These are phyloP conservation scores for Idaea biselata DNA, from an alignment of 2,888 invertebrate genomes.

Conservation along the genomic window DNA sequence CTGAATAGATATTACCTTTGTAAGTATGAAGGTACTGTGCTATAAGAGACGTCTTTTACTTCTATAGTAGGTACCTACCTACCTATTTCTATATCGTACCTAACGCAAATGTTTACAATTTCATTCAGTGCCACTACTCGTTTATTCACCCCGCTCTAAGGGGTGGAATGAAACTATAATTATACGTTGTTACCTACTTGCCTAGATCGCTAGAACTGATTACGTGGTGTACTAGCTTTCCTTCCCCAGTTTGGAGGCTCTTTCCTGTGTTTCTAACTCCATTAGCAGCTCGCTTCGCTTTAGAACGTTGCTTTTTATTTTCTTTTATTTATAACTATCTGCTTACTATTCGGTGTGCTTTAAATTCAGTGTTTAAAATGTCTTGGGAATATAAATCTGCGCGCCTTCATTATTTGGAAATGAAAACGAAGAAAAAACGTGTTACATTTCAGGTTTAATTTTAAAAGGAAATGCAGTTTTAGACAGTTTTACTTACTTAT, in stretches of 20 bases:
- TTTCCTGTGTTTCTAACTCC: slow-evolving; percentile 54
- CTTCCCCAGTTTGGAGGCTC: slow-evolving; percentile 40
- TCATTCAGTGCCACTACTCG: slow-evolving; percentile 17
- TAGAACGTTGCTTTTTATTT: slow-evolving; percentile 40
- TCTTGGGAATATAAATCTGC: slow-evolving; percentile 60
- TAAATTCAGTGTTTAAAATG: slow-evolving; percentile 42
- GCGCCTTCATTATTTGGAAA: slow-evolving; percentile 59
- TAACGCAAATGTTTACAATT: slow-evolving; percentile 7
- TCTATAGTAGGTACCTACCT: not conserved
- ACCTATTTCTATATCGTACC: not conserved
- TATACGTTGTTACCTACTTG: slow-evolving; percentile 11
- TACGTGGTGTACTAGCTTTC: slow-evolving; percentile 31
- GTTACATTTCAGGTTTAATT: slow-evolving; percentile 64
- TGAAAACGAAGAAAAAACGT: slow-evolving; percentile 61
- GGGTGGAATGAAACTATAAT: slow-evolving; percentile 1
- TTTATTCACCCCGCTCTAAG: slow-evolving; percentile 1
- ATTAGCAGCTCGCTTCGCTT: slow-evolving; percentile 47
- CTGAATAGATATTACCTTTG: too few relatives aligned
- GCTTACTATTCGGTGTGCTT: slow-evolving; percentile 38
- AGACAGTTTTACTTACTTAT: too few relatives aligned
- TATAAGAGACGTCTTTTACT: too few relatives aligned
- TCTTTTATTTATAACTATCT: slow-evolving; percentile 32
- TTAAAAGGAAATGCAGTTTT: too few relatives aligned
- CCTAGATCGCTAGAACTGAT: slow-evolving; percentile 1
- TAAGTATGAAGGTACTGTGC: too few relatives aligned